phyloP scores from a whole-genome alignment of 2,888 invertebrate genomes.

The Drosophila atroscutellata region DNA sequence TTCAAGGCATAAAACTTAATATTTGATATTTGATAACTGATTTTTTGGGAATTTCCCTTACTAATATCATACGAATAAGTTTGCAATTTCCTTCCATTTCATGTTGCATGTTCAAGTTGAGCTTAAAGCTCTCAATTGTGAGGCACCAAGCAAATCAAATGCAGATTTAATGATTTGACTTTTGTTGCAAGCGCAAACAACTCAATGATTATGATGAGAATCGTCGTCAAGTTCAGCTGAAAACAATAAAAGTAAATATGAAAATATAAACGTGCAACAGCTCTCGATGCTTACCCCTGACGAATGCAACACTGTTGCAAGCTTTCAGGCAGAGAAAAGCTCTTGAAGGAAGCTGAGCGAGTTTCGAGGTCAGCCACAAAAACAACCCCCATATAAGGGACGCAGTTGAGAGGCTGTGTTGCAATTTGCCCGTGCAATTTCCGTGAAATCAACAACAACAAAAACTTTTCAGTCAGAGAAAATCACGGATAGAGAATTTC shows the following conservation, averaged over 20 bases:
- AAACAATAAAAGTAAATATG: background rate
- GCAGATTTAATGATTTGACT: background rate
- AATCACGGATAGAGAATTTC: constrained; percentile 34
- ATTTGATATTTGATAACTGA: background rate
- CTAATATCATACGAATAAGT: background rate
- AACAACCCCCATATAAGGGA: constrained; percentile 41
- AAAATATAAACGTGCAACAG: constrained; percentile 20
- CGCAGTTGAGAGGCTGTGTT: constrained; percentile 48
- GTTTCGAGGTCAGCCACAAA: constrained; percentile 18
- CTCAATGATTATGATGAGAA: background rate
- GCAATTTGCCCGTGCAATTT: constrained; percentile 24
- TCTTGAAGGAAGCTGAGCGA: constrained; percentile 32
- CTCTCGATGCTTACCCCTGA: constrained; percentile 12
- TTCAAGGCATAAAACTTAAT: background rate
- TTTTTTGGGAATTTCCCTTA: background rate
- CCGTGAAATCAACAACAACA: constrained; percentile 60
- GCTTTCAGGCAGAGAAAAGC: constrained; percentile 42
- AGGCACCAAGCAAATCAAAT: background rate
- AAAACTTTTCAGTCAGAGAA: constrained; percentile 56
- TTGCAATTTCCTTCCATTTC: background rate
- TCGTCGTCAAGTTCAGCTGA: background rate
- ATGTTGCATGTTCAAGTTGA: background rate
- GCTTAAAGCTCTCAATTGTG: background rate
- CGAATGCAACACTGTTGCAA: constrained; percentile 37
- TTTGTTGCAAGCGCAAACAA: no score